Percentiles rank a stretch among this genome's conserved stretches.
Conservation (phyloP, 2,113 vertebrate species). For the Lepus timidus region DNA sequence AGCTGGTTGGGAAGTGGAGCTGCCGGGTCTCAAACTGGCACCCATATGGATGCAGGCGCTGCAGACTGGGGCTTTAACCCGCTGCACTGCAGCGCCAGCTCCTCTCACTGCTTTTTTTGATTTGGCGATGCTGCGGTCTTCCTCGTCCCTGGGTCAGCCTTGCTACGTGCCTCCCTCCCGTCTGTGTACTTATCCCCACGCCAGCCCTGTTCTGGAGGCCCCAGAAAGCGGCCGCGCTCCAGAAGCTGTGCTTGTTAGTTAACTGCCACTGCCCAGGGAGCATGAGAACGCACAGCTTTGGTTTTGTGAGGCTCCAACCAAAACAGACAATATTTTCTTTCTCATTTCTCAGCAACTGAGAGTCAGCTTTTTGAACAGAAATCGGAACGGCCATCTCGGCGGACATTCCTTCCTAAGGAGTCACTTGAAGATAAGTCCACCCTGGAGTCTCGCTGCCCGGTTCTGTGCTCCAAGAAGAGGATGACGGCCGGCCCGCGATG, state of each 20-base stretch:
- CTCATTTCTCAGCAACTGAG: conserved; percentile 74
- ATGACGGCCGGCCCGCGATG: accelerated
- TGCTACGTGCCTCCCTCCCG: accelerated
- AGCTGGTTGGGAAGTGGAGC: no score
- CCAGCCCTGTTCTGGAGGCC: background rate
- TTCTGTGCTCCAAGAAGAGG: conserved; percentile 9
- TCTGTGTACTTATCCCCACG: background rate
- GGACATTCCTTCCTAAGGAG: conserved; percentile 71
- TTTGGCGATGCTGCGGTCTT: background rate
- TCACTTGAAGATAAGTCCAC: conserved; percentile 55
- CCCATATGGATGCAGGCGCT: no score
- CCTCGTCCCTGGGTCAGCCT: background rate
- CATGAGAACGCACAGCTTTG: conserved; percentile 49
- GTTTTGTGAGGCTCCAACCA: conserved; percentile 58
- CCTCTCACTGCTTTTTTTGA: background rate
- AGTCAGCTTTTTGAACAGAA: conserved; percentile 71
- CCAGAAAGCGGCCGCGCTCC: background rate
- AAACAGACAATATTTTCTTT: conserved; percentile 77
- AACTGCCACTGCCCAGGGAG: conserved; percentile 39
- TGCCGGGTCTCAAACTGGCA: no score
- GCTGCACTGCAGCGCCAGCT: no score
- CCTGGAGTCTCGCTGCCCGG: background rate
- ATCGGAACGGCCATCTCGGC: conserved; percentile 58
- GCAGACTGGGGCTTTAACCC: no score
- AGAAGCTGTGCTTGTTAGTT: conserved; percentile 5